Evolutionary conservation across 2,113 vertebrate genomes (phyloP), one percentile per base, ranked within the genome.

Genomic region (Australoheros scitulus): DNA sequence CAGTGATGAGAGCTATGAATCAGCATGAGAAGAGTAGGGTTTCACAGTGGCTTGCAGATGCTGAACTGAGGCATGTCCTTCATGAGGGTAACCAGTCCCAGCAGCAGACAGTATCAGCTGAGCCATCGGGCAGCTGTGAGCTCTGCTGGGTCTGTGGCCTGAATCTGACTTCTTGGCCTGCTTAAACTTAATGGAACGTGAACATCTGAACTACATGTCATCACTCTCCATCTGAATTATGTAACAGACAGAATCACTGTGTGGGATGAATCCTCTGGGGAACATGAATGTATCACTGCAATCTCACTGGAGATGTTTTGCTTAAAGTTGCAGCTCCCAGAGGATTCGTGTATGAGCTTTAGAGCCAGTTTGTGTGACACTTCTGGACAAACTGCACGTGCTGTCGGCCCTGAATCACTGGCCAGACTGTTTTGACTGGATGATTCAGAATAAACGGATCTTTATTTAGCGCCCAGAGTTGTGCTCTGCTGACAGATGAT

Each of bases 341-440:
- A 72, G 47, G 68, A 52, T 15, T 70, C 11, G 6, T 20, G 17
- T 5, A 52, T 52, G 10, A 52, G 17, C 5, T 29, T 32, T 26
- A 32, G 50, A 70, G 24, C 3, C 43, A 52, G 43, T 52, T 29
- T 70, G 6, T 70, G 65, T 47, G 50, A 52, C 50, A 52, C 18
- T 52, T 52, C 24, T 52, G 68, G 11, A 72, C 47, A n/a, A 9
- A 55, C 68, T 55, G 17, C 68, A 55, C 6, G 26, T 34, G 47
- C 26, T 72, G 47, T 55, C 10, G 18, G 26, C 68, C 17, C 68
- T 72, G 47, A 72, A 55, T 72, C 26, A 55, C 47, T 32, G 68
- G 47, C 68, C 26, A 72, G 47, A 72, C 68, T 55, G 68, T 72
- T 72, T 72, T 72, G 18, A 72, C 68, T 72, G 68, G 47, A 55